Percentiles rank a stretch among this genome's conserved stretches.
Evolutionary conservation across 2,113 vertebrate species (phyloP).

Genomic region (Pachypanchax playfairii): DNA sequence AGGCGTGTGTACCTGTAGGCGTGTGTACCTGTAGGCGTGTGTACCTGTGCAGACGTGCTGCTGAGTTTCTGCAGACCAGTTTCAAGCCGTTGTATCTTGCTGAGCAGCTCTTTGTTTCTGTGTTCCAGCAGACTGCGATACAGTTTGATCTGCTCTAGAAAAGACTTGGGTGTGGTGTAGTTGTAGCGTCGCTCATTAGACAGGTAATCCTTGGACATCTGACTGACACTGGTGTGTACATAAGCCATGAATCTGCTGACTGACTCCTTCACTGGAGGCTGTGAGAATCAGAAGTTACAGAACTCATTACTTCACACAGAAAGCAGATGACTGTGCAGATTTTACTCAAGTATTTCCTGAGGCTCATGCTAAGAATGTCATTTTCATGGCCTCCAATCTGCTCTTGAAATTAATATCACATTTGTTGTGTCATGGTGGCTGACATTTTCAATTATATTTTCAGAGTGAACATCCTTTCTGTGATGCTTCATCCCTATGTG

Average conservation of each 20-base stretch:
- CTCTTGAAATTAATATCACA: conserved; percentile 43
- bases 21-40: too few relatives aligned
- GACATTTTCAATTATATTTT: conserved; percentile 48
- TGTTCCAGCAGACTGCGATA: conserved; percentile 85
- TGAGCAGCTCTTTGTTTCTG: conserved; percentile 82
- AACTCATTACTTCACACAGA: too few relatives aligned
- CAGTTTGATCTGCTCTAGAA: conserved; percentile 95
- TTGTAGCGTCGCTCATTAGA: conserved; percentile 89
- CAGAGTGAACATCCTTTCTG: conserved; percentile 32
- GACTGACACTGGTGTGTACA: conserved; percentile 90
- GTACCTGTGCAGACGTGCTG: conserved; percentile 90
- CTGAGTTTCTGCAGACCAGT: conserved; percentile 92
- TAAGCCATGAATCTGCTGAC: conserved; percentile 95
- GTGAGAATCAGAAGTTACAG: conserved; percentile 11
- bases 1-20: too few relatives aligned
- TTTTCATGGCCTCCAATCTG: conserved; percentile 19
- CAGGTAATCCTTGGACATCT: conserved; percentile 85
- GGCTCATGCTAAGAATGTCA: conserved; percentile 22
- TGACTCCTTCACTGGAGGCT: conserved; percentile 86
- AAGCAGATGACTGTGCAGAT: conserved; percentile 23
- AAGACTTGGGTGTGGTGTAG: conserved; percentile 97
- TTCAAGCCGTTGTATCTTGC: conserved; percentile 89
- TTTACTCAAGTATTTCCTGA: too few relatives aligned
- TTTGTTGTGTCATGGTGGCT: conserved; percentile 24
- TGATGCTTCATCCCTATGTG: too few relatives aligned